These are phyloP conservation scores for Tinamus major DNA, from an alignment of 2,797 vertebrate genomes.

Conservation along the genomic window DNA sequence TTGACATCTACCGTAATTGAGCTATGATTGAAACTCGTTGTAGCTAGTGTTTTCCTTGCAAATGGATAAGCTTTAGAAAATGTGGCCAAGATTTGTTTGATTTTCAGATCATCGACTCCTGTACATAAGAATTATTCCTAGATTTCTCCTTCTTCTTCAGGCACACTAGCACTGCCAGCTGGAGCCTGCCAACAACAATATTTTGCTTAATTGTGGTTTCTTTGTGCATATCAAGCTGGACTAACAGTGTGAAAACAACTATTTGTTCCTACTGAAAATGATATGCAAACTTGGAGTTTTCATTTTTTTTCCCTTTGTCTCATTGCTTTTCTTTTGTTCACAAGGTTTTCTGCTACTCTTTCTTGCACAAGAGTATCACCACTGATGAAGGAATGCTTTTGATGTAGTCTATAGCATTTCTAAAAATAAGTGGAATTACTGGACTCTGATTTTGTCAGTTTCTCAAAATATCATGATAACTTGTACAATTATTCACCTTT, in stretches of 20 bases:
- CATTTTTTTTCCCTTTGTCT: neutral
- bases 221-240: neutral
- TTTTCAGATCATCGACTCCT: constrained; percentile 8
- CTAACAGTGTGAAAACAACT: neutral
- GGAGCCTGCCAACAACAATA: neutral
- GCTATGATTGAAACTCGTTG: constrained; percentile 24
- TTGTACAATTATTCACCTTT: neutral
- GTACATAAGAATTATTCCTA: neutral
- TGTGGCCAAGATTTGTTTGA: neutral
- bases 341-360: neutral
- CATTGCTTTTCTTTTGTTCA: neutral
- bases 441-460: neutral
- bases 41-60: constrained; percentile 7
- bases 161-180: neutral
- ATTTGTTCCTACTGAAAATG: neutral
- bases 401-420: neutral
- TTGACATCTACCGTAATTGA: neutral
- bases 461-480: neutral
- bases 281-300: neutral
- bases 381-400: neutral
- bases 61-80: neutral
- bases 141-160: neutral
- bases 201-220: rapidly evolving
- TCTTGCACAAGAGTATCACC: neutral
- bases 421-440: neutral